Evolutionary conservation across 2,797 vertebrate species (phyloP).

Genomic region (Onychomys leucogaster): DNA sequence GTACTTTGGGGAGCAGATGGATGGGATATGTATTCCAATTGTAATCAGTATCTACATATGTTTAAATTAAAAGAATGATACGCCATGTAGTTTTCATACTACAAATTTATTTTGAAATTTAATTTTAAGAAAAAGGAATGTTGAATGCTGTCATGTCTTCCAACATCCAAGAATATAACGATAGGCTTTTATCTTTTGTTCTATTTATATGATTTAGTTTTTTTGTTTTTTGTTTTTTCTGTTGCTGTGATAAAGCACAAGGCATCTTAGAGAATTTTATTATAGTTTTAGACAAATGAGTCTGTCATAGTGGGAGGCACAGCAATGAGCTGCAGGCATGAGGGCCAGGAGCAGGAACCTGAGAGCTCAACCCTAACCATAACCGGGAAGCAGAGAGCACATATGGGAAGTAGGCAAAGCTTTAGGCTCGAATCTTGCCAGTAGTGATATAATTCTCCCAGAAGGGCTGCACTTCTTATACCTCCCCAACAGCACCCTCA

Average conservation of each 20-base stretch:
- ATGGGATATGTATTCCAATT: neutral
- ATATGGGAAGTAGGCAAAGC: neutral
- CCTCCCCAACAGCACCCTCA: neutral
- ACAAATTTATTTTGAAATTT: neutral
- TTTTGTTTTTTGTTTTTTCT: slow-evolving; percentile 8
- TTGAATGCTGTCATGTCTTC: neutral
- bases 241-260: neutral
- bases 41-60: neutral
- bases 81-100: neutral
- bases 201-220: neutral
- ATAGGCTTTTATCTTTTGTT: slow-evolving; percentile 9
- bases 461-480: neutral
- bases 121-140: neutral
- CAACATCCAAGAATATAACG: neutral
- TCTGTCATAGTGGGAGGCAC: too few relatives aligned
- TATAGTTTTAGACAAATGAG: neutral
- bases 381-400: neutral
- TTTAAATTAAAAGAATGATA: slow-evolving; percentile 1
- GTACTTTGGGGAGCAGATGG: neutral
- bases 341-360: neutral
- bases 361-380: neutral
- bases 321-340: neutral
- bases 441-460: neutral
- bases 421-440: neutral
- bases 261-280: neutral